Evolutionary conservation across 2,888 invertebrate species (phyloP), one percentile per base, ranked within the genome.

Genomic region (Ormyrus thymus): DNA sequence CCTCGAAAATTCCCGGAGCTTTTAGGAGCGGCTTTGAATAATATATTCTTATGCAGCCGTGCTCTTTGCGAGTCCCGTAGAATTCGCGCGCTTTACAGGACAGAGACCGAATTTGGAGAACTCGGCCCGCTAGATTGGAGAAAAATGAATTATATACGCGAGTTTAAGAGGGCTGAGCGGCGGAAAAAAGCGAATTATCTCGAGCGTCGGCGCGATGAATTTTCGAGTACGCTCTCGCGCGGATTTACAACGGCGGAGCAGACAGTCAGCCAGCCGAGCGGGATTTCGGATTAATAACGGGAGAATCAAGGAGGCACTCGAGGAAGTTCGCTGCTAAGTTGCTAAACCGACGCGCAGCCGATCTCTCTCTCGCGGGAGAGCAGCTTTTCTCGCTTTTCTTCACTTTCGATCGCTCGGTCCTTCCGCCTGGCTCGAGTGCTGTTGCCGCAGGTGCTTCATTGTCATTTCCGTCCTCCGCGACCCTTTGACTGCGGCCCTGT

Each of bases 221-320:
- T 71, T 72, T 61, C 77, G 59, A 71, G 68, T 65, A 50, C 69
- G 50, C 55, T 29, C 62, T 11, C 45, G 43, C 53, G 51, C 45
- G 51, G 50, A 76, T 71, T 76, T 70, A 64, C 76, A 76, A 76
- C 51, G 53, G n/a, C 50, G 58, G 45, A 1, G 51, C 56, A 61
- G 59, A 75, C 75, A 75, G 68, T 75, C 75, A 61, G 71, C 61
- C 29, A 59, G 70, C 59, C 50, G 59, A 29, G 29, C 5, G 55
- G 68, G 73, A 73, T 78, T 69, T 74, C 51, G 73, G 73, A 73
- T 74, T 74, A 78, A 78, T 73, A 78, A 66, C 73, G 69, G 53
- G 73, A 45, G 58, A 50, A 69, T 51, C 55, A 58, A 74, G 69
- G 62, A 74, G 73, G 64, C 72, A 74, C 78, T 73, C 48, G 45